These are phyloP conservation scores for Onychostruthus taczanowskii DNA, from an alignment of 2,113 vertebrate genomes.

Conservation along the genomic window DNA sequence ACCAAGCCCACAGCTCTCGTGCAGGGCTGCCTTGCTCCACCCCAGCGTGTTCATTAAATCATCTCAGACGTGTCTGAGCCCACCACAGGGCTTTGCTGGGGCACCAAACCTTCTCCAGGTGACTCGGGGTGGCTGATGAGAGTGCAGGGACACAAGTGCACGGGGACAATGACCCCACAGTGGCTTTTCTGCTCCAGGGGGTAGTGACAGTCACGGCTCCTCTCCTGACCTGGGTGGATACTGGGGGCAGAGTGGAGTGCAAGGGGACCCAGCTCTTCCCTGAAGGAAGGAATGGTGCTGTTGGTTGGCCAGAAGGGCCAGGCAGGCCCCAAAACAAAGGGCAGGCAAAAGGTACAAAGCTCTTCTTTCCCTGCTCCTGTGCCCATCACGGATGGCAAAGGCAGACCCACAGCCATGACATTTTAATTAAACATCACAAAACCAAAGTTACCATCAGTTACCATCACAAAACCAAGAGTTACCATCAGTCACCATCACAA, in stretches of 20 bases:
- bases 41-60: neutral
- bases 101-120: neutral
- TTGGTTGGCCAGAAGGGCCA: neutral
- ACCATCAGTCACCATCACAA: neutral
- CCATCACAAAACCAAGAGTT: neutral
- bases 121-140: rapidly evolving
- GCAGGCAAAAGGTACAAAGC: rapidly evolving
- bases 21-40: neutral
- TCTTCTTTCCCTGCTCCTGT: neutral
- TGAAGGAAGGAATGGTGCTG: neutral
- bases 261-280: neutral
- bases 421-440: neutral
- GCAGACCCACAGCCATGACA: neutral
- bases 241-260: neutral
- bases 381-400: neutral
- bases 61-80: neutral
- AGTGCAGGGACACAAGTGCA: neutral
- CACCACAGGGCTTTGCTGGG: neutral
- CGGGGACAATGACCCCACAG: neutral
- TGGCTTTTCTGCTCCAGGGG: neutral
- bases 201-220: neutral
- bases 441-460: neutral
- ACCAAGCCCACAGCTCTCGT: neutral
- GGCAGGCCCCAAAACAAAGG: neutral
- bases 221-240: neutral